Evolutionary conservation across 2,797 vertebrate genomes (phyloP).

Genomic region (Anguilla megastoma): DNA sequence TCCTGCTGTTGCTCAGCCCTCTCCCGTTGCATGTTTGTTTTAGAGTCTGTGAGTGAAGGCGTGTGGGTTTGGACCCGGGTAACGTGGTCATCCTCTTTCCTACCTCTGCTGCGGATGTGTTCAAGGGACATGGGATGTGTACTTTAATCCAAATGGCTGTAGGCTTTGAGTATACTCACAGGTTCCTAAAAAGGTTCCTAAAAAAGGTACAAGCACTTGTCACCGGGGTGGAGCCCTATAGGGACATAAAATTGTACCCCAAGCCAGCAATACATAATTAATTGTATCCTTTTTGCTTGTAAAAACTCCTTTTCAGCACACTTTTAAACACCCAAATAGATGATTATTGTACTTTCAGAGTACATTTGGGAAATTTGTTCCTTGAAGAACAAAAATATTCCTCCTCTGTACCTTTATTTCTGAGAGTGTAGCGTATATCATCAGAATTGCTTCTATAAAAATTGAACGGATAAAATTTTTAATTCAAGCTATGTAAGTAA

Average conservation of each 20-base stretch:
- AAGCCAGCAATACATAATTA: neutral
- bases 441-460: neutral
- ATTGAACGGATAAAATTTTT: neutral
- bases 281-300: neutral
- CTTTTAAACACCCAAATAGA: neutral
- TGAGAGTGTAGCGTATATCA: neutral
- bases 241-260: neutral
- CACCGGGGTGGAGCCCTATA: too few relatives aligned
- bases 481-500: neutral
- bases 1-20: neutral
- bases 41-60: neutral
- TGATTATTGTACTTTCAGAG: neutral
- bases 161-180: neutral
- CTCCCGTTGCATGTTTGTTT: neutral
- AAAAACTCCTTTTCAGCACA: neutral
- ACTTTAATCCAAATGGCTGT: neutral
- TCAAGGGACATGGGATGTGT: neutral
- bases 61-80: neutral
- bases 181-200: neutral
- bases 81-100: neutral
- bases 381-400: too few relatives aligned
- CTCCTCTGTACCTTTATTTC: neutral
- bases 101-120: neutral
- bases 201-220: neutral
- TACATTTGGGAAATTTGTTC: neutral